phyloP scores from a whole-genome alignment of 2,888 invertebrate genomes.

The Hybos culiciformis region DNA sequence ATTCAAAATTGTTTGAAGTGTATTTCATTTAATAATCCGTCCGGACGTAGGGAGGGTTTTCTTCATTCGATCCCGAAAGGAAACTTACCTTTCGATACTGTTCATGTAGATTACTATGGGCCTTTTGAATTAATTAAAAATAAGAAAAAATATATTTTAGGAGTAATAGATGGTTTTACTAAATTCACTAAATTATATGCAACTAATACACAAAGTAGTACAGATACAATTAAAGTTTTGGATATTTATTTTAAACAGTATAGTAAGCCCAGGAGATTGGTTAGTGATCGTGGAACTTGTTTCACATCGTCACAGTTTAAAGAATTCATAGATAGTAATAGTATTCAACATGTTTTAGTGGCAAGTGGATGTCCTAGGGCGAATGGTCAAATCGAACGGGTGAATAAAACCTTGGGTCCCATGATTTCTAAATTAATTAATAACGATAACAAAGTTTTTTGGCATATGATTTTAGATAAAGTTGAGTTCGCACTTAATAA shows the following conservation, averaged over 20 bases:
- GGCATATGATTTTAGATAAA: background rate
- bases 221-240: no score
- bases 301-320: conserved; percentile 16
- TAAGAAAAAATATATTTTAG: conserved; percentile 1
- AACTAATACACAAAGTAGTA: background rate
- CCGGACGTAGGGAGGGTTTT: background rate
- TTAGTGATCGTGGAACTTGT: conserved; percentile 15
- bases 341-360: conserved; percentile 11
- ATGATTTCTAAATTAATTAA: conserved; percentile 4
- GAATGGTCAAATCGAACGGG: conserved; percentile 3
- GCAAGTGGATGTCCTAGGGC: conserved; percentile 14
- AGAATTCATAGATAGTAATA: conserved; percentile 10
- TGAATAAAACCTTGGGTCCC: conserved; percentile 1
- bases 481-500: conserved; percentile 6
- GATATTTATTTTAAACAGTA: conserved; percentile 15
- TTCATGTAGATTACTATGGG: background rate
- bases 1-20: conserved; percentile 2
- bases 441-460: background rate
- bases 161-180: conserved; percentile 1
- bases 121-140: background rate
- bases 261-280: conserved; percentile 12
- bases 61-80: background rate
- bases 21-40: background rate
- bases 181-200: no score
- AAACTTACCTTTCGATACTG: background rate